phyloP scores from a whole-genome alignment of 1,140 invertebrate species.

The Caenorhabditis remanei region DNA sequence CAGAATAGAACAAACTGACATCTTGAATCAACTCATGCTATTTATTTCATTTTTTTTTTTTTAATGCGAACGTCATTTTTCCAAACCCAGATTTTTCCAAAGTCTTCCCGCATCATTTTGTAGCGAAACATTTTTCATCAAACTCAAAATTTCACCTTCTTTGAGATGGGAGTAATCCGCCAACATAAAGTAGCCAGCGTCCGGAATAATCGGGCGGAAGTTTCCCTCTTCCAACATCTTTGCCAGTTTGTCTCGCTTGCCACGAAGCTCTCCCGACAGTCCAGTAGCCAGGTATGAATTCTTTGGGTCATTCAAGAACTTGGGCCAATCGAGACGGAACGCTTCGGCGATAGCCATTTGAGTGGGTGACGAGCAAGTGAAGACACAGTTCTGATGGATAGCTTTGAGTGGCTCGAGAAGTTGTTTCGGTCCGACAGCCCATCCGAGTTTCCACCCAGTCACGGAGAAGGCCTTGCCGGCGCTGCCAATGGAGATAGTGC shows the following conservation, averaged over 20 bases:
- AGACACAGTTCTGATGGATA: conserved; percentile 93
- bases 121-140: too few species aligned
- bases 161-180: conserved; percentile 84
- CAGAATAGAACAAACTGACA: too few species aligned
- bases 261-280: conserved; percentile 84
- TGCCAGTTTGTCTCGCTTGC: conserved; percentile 89
- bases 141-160: background rate
- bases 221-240: conserved; percentile 86
- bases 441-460: conserved; percentile 91
- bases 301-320: conserved; percentile 39
- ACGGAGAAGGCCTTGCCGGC: conserved; percentile 97
- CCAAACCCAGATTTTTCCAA: too few species aligned
- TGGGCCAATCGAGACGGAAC: conserved; percentile 86
- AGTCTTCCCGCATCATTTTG: too few species aligned
- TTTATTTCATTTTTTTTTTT: too few species aligned
- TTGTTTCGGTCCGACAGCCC: conserved; percentile 89
- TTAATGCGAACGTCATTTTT: too few species aligned
- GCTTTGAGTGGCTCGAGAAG: conserved; percentile 87
- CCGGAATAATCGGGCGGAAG: conserved; percentile 91
- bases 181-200: conserved; percentile 96
- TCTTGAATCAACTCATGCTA: too few species aligned
- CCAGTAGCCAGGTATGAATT: conserved; percentile 84
- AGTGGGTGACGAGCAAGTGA: conserved; percentile 88
- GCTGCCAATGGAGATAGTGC: conserved; percentile 95
- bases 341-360: conserved; percentile 90